Percentiles rank a stretch among this genome's conserved stretches.
Evolutionary conservation across 2,113 vertebrate species (phyloP).

Genomic region (Myrmecobius fasciatus): DNA sequence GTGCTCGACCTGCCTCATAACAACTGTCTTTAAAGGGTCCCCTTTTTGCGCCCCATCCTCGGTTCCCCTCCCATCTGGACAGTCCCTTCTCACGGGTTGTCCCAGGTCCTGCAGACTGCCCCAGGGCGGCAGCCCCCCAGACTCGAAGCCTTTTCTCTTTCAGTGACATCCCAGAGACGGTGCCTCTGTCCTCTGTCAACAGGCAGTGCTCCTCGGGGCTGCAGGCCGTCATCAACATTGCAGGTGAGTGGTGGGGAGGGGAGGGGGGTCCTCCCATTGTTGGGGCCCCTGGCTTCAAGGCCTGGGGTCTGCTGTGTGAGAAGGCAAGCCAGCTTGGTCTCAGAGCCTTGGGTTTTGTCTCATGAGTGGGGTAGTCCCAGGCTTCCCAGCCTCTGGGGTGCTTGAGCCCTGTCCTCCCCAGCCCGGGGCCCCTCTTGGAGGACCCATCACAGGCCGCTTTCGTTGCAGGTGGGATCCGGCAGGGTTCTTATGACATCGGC

Average conservation of each 20-base stretch:
- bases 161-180: slow-evolving; percentile 93
- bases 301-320: too few species aligned
- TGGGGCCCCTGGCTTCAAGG: too few species aligned
- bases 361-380: accelerated
- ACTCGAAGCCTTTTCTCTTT: background rate
- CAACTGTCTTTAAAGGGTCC: too few species aligned
- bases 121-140: background rate
- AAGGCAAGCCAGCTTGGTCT: too few species aligned
- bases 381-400: background rate
- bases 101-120: background rate
- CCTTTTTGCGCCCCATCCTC: too few species aligned
- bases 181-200: slow-evolving; percentile 90
- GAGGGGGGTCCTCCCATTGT: background rate
- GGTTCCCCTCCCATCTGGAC: too few species aligned
- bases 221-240: slow-evolving; percentile 93
- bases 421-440: background rate
- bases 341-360: background rate
- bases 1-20: too few species aligned
- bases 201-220: slow-evolving; percentile 95
- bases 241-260: slow-evolving; percentile 91
- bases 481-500: slow-evolving; percentile 92
- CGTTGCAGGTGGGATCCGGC: slow-evolving; percentile 94
- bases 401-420: background rate
- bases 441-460: slow-evolving; percentile 69
- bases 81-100: background rate